Evolutionary conservation across 2,797 vertebrate species (phyloP).

Genomic region (Lacerta bilineata): DNA sequence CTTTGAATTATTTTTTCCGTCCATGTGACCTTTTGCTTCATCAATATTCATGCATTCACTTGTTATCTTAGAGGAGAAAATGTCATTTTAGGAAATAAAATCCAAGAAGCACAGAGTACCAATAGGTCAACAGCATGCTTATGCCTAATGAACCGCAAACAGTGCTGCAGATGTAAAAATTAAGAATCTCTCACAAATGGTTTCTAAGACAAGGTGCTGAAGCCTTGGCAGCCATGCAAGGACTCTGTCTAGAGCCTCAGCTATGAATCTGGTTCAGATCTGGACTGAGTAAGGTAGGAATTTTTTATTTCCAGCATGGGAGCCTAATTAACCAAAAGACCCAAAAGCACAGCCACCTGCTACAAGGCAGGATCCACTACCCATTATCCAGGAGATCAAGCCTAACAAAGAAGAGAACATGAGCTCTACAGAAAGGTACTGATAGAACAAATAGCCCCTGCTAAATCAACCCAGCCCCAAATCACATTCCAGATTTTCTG

Average conservation of each 20-base stretch:
- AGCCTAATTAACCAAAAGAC: background rate
- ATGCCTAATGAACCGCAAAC: slow-evolving; percentile 12
- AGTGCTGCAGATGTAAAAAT: background rate
- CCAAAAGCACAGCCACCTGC: background rate
- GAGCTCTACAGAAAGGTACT: background rate
- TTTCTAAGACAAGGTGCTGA: background rate
- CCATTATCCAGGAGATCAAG: background rate
- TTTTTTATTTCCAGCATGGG: background rate
- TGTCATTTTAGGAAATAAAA: slow-evolving; percentile 30
- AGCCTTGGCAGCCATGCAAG: background rate
- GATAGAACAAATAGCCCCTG: background rate
- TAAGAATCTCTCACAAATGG: background rate
- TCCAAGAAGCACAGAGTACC: background rate
- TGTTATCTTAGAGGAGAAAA: slow-evolving; percentile 11
- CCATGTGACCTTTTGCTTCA: slow-evolving; percentile 35
- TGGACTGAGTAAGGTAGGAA: background rate
- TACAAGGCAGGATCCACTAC: background rate
- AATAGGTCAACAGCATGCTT: slow-evolving; percentile 32
- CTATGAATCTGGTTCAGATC: background rate
- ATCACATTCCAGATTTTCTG: no score
- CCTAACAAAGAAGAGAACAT: background rate
- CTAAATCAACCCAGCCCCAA: background rate
- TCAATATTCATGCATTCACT: slow-evolving; percentile 34
- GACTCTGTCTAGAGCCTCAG: background rate
- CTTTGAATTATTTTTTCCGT: slow-evolving; percentile 6